Percentiles rank a stretch among this genome's conserved stretches.
phyloP scores from a whole-genome alignment of 1,140 invertebrate genomes.

The Hesperophylax magnus region DNA sequence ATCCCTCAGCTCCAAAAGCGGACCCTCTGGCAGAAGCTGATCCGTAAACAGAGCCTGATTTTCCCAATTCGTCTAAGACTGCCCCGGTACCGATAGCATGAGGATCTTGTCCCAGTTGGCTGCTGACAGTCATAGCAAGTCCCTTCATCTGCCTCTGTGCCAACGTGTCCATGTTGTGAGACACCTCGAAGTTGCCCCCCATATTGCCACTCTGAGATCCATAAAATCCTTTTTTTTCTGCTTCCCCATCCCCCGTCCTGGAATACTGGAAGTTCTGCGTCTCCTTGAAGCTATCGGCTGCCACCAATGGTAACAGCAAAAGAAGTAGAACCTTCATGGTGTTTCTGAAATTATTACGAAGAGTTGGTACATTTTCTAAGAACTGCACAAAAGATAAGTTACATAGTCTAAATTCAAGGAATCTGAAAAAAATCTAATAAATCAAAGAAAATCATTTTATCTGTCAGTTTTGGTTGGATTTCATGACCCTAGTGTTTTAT shows the following conservation, averaged over 20 bases:
- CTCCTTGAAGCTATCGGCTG: slow-evolving; percentile 66
- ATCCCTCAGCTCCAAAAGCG: slow-evolving; percentile 34
- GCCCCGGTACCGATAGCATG: slow-evolving; percentile 48
- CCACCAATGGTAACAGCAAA: slow-evolving; percentile 57
- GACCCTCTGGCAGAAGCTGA: slow-evolving; percentile 65
- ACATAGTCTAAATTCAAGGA: too few relatives aligned
- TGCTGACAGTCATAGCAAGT: slow-evolving; percentile 63
- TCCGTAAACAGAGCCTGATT: slow-evolving; percentile 63
- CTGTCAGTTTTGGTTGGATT: too few relatives aligned
- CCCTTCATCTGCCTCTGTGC: slow-evolving; percentile 68
- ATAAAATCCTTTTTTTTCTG: slow-evolving; percentile 64
- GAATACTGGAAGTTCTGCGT: slow-evolving; percentile 69
- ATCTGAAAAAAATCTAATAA: too few relatives aligned
- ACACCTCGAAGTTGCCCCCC: slow-evolving; percentile 68
- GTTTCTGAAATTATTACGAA: not conserved
- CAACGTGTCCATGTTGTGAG: slow-evolving; percentile 68
- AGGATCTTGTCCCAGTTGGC: slow-evolving; percentile 64
- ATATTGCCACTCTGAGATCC: slow-evolving; percentile 68
- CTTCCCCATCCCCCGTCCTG: slow-evolving; percentile 64
- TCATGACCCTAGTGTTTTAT: too few relatives aligned
- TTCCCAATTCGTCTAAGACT: slow-evolving; percentile 51
- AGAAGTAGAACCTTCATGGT: slow-evolving; percentile 20
- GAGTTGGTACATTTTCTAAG: too few relatives aligned
- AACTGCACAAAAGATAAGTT: too few relatives aligned
- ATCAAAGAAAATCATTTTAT: too few relatives aligned